Evolutionary conservation across 2,797 vertebrate genomes (phyloP).

Genomic region (Clarias fuscus): DNA sequence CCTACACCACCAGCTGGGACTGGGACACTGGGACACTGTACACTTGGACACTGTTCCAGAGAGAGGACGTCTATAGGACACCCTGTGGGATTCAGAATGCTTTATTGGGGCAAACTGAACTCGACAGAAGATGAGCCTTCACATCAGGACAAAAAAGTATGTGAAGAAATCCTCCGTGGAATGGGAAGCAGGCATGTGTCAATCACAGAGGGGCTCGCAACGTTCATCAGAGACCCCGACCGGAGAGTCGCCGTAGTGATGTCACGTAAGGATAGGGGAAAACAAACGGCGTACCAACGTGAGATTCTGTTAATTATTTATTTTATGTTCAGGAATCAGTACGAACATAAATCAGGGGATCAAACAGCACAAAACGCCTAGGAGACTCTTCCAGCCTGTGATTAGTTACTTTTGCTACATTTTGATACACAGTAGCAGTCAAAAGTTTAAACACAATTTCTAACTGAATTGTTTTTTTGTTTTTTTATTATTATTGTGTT

Average conservation of each 20-base stretch:
- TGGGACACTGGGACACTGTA: too few species aligned
- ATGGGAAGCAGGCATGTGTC: not conserved
- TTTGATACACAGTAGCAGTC: too few species aligned
- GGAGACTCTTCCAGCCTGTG: too few species aligned
- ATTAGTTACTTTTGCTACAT: too few species aligned
- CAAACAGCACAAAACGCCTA: too few species aligned
- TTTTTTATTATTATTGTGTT: too few species aligned
- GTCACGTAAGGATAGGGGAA: not conserved
- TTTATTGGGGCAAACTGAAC: constrained; percentile 11
- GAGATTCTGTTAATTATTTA: not conserved
- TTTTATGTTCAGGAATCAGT: too few species aligned
- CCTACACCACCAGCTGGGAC: not conserved
- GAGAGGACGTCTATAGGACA: not conserved
- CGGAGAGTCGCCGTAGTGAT: constrained; percentile 4
- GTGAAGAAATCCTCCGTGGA: not conserved
- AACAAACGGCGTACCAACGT: not conserved
- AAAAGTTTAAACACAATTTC: too few species aligned
- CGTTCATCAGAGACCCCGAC: not conserved
- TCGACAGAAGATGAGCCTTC: not conserved
- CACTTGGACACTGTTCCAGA: not conserved
- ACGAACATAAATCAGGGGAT: too few species aligned
- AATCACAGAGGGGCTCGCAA: not conserved
- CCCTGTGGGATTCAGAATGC: constrained; percentile 2
- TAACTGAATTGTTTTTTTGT: too few species aligned
- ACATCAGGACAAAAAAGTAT: not conserved